These are phyloP conservation scores for Rhodeus uyekii DNA, from an alignment of 2,797 vertebrate genomes.

Conservation along the genomic window DNA sequence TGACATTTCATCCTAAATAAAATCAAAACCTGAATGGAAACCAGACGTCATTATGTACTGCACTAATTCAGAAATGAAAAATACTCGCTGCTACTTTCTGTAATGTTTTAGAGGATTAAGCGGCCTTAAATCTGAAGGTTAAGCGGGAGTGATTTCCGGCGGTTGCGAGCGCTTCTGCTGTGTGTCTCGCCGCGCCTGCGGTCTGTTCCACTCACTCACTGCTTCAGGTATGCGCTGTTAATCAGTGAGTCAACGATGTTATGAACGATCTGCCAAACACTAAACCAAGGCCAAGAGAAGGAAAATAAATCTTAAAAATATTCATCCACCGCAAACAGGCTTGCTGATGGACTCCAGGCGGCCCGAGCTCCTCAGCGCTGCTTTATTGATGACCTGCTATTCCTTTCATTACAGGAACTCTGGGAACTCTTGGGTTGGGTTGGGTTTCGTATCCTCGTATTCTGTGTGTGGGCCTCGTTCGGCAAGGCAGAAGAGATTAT, in stretches of 20 bases:
- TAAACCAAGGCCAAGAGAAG: slow-evolving; percentile 42
- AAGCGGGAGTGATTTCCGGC: neutral
- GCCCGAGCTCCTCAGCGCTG: neutral
- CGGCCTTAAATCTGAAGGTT: neutral
- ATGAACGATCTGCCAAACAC: slow-evolving; percentile 57
- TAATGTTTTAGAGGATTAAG: neutral
- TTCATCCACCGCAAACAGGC: slow-evolving; percentile 3
- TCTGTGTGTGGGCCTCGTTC: slow-evolving; percentile 34
- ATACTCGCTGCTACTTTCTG: neutral
- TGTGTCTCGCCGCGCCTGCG: slow-evolving; percentile 7
- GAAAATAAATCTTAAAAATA: slow-evolving; percentile 45
- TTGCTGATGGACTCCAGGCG: slow-evolving; percentile 33
- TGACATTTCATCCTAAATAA: slow-evolving; percentile 4
- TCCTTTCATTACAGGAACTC: slow-evolving; percentile 3
- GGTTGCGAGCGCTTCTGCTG: neutral
- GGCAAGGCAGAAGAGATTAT: slow-evolving; percentile 8
- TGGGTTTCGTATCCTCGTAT: neutral
- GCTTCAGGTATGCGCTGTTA: slow-evolving; percentile 57
- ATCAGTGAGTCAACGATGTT: slow-evolving; percentile 52
- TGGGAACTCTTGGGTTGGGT: neutral
- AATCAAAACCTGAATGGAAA: neutral
- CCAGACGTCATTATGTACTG: neutral
- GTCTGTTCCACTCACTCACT: slow-evolving; percentile 27
- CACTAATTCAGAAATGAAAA: slow-evolving; percentile 1
- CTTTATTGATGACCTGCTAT: slow-evolving; percentile 32